Percentiles rank a stretch among this genome's conserved stretches.
These are phyloP conservation scores for Hycleus phaleratus DNA, from an alignment of 1,140 invertebrate species.

Conservation along the genomic window DNA sequence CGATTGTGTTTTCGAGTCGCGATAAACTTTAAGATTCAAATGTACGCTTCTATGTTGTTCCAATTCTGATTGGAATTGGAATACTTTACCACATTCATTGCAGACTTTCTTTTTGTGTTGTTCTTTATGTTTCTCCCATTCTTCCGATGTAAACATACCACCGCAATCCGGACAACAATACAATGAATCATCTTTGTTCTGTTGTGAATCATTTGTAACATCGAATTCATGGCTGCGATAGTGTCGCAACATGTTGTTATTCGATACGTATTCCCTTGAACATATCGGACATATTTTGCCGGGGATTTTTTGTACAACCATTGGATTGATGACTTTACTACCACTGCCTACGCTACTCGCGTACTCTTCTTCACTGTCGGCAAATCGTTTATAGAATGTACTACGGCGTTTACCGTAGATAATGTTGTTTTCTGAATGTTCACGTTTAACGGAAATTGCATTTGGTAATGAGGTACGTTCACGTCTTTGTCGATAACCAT, in stretches of 20 bases:
- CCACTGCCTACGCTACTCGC: background rate
- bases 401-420: slow-evolving; percentile 13
- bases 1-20: slow-evolving; percentile 34
- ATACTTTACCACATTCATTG: slow-evolving; percentile 53
- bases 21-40: slow-evolving; percentile 56
- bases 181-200: slow-evolving; percentile 43
- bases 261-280: slow-evolving; percentile 45
- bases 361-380: background rate
- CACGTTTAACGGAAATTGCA: background rate
- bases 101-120: slow-evolving; percentile 50
- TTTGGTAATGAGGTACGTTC: background rate
- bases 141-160: slow-evolving; percentile 46
- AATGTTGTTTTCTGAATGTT: slow-evolving; percentile 13
- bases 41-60: slow-evolving; percentile 58
- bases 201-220: slow-evolving; percentile 26
- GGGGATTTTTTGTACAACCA: background rate
- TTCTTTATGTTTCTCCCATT: slow-evolving; percentile 48
- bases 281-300: slow-evolving; percentile 42
- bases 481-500: background rate
- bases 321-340: slow-evolving; percentile 6
- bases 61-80: slow-evolving; percentile 49
- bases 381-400: slow-evolving; percentile 2
- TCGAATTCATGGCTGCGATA: slow-evolving; percentile 28
- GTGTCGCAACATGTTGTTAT: slow-evolving; percentile 50
- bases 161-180: slow-evolving; percentile 51